Percentiles rank a stretch among this genome's conserved stretches.
Conservation (phyloP, 2,113 vertebrate genomes). For the Bostrychus sinensis region DNA sequence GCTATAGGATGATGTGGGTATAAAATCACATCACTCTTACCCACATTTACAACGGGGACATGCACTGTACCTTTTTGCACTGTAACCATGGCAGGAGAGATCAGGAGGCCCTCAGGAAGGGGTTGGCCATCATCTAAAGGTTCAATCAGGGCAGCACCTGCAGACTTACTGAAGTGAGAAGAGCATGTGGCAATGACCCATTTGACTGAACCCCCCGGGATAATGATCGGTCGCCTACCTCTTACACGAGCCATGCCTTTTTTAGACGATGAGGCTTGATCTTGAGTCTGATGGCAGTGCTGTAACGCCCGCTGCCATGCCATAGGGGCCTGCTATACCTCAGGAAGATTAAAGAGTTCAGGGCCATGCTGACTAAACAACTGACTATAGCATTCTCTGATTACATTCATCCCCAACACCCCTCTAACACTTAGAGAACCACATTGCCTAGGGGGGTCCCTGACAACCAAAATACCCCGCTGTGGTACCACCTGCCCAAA, state of each 20-base stretch:
- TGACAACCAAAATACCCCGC: too few species aligned
- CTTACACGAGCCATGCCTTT: background rate
- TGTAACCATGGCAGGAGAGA: background rate
- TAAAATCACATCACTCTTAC: background rate
- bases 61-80: background rate
- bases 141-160: background rate
- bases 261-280: background rate
- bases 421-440: too few species aligned
- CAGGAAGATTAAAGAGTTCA: background rate
- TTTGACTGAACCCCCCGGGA: slow-evolving; percentile 7
- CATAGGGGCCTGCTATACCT: background rate
- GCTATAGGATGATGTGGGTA: background rate
- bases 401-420: too few species aligned
- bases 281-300: background rate
- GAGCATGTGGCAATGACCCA: slow-evolving; percentile 1
- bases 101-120: background rate
- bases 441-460: too few species aligned
- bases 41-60: slow-evolving; percentile 8
- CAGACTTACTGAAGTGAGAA: background rate
- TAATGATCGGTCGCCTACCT: background rate
- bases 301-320: slow-evolving; percentile 1
- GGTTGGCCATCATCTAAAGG: background rate
- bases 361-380: too few species aligned
- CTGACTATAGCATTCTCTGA: too few species aligned
- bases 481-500: too few species aligned